Evolutionary conservation across 2,888 invertebrate species (phyloP).

Genomic region (Brachyptera risi): DNA sequence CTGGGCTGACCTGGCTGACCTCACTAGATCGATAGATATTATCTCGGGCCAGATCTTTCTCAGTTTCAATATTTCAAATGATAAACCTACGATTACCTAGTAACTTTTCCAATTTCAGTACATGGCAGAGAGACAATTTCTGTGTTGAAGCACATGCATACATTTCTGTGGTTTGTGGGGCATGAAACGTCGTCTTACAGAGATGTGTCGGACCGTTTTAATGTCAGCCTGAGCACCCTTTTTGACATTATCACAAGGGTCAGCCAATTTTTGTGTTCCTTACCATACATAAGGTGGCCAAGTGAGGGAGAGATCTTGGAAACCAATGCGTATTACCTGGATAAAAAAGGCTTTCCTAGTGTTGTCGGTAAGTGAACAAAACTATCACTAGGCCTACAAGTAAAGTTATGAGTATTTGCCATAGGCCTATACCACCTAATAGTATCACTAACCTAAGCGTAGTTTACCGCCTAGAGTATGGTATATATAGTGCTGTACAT

Average conservation of each 20-base stretch:
- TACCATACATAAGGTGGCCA: constrained; percentile 5
- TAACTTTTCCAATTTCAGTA: too few species aligned
- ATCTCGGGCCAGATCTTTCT: too few species aligned
- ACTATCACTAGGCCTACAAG: background rate
- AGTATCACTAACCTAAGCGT: background rate
- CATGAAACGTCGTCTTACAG: constrained; percentile 15
- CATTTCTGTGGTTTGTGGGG: constrained; percentile 21
- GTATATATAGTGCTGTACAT: background rate
- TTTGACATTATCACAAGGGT: constrained; percentile 13
- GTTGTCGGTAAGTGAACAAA: too few species aligned
- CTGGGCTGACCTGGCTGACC: too few species aligned
- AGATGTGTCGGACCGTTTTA: constrained; percentile 17
- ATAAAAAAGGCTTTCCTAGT: constrained; percentile 14
- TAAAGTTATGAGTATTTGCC: background rate
- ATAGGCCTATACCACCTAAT: background rate
- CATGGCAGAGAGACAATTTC: background rate
- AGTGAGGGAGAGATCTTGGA: background rate
- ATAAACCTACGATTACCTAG: too few species aligned
- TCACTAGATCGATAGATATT: too few species aligned
- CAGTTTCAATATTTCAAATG: too few species aligned
- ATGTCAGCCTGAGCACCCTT: constrained; percentile 16
- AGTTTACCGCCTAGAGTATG: too few species aligned
- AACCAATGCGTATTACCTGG: background rate
- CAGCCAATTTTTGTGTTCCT: constrained; percentile 3
- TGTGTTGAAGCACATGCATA: constrained; percentile 3